Conservation (phyloP, 2,888 invertebrate species). For the Agrotis clavis region DNA sequence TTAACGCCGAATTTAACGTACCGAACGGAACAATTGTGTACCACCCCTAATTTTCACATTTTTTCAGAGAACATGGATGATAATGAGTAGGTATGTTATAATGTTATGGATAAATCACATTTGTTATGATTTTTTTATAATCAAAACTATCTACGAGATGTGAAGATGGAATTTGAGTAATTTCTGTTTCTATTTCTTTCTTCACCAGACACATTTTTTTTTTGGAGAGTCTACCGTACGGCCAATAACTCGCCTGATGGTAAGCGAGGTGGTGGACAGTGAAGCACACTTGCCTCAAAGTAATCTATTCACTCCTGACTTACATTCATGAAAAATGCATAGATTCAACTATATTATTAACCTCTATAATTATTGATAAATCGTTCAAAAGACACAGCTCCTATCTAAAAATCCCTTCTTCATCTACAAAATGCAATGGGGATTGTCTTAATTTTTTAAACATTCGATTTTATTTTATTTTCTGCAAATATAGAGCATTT, state of each 20-base stretch:
- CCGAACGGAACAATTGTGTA: not conserved
- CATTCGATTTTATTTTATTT: no score
- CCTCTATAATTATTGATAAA: not conserved
- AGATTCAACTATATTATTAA: not conserved
- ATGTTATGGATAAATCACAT: not conserved
- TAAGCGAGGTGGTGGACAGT: no score
- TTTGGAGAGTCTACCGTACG: no score
- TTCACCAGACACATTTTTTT: no score
- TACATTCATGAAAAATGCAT: not conserved
- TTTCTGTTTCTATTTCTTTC: no score
- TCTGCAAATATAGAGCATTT: no score
- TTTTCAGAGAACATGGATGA: constrained; percentile 4
- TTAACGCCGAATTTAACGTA: no score
- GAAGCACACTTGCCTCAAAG: no score
- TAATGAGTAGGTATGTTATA: not conserved
- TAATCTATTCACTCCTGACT: no score
- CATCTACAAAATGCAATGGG: not conserved
- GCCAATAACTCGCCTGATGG: no score
- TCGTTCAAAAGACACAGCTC: constrained; percentile 1
- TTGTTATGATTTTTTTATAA: not conserved
- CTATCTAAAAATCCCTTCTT: not conserved
- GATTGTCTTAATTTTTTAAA: no score
- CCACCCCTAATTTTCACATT: not conserved
- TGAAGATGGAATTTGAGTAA: not conserved
- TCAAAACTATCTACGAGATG: not conserved